These are phyloP conservation scores for Saguinus imperator DNA, from an alignment of 2,113 vertebrate genomes.

Conservation along the genomic window DNA sequence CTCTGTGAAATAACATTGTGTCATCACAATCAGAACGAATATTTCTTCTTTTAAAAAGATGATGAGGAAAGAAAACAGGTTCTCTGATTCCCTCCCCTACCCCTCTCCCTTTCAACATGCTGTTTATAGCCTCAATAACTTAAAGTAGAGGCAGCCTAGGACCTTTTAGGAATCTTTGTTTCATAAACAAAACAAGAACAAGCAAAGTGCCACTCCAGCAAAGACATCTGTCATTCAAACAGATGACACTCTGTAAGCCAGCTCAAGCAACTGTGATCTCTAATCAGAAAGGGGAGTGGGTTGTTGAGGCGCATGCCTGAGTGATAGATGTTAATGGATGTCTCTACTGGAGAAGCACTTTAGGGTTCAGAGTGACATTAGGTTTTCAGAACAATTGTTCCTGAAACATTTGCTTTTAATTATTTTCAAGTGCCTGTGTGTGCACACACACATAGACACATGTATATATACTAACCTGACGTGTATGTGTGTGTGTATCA, in stretches of 20 bases:
- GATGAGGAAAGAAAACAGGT: neutral
- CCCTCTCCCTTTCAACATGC: neutral
- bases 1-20: slow-evolving; percentile 56
- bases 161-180: slow-evolving; percentile 75
- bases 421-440: slow-evolving; percentile 57
- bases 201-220: slow-evolving; percentile 78
- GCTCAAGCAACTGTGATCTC: slow-evolving; percentile 87
- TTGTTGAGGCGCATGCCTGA: slow-evolving; percentile 76
- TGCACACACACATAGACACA: neutral
- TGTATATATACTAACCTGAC: neutral
- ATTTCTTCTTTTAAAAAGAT: neutral
- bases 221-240: slow-evolving; percentile 87
- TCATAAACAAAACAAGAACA: slow-evolving; percentile 80
- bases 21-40: slow-evolving; percentile 57
- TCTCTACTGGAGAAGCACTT: slow-evolving; percentile 72
- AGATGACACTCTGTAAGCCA: slow-evolving; percentile 84
- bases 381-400: slow-evolving; percentile 70
- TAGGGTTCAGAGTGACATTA: slow-evolving; percentile 67
- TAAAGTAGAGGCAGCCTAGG: slow-evolving; percentile 40
- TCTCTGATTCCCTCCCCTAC: neutral
- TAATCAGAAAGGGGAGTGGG: slow-evolving; percentile 85
- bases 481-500: neutral
- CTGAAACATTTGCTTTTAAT: slow-evolving; percentile 78
- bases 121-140: slow-evolving; percentile 12
- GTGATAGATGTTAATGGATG: slow-evolving; percentile 82